Base-by-base conservation (phyloP, 2,113 vertebrate genomes). In the Forbesichthys agassizii region DNA sequence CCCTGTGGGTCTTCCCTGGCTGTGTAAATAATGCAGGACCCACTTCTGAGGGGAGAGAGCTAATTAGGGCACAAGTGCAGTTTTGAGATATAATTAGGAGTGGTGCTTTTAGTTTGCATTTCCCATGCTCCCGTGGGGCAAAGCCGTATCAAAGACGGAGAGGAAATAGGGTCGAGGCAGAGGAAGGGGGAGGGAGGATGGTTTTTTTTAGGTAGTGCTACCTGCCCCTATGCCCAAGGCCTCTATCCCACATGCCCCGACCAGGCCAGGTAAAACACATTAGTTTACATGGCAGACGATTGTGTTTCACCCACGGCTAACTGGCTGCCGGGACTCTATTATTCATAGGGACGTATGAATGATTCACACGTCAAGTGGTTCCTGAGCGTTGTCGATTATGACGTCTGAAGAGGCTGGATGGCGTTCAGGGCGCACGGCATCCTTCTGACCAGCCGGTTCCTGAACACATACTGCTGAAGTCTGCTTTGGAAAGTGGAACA, bases 11-110 rank as follows among this genome's bases (percentile, higher is more conserved):
- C 52, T 69, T 68, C 83, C 90, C 90, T 92, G 91, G 92, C 27
- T 88, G 88, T 93, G 90, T 90, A 93, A 93, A 93, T 92, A 91
- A 89, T 82, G 83, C 88, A 81, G 64, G 77, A 66, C 76, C 84
- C 86, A 87, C 82, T 91, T 88, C 86, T 84, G 79, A 84, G 73
- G 81, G 27, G 27, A 88, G 86, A 14, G 48, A 79, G 69, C 86
- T 93, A 92, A 91, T 93, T 90, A 92, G 87, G 80, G 68, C 48
- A 80, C 86, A 90, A 88, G 81, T 79, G 74, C 69, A 61, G 78
- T 86, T 88, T 84, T 84, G 83, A 87, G 88, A 84, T 88, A 90
- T 92, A 91, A 92, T 89, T 89, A 87, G 27, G 72, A 72, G 69
- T 82, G 59, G 33, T 46, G 64, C 83, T 85, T 89, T 71, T 74